phyloP scores from a whole-genome alignment of 1,140 invertebrate species.

The Pseudachorutes palmiensis region DNA sequence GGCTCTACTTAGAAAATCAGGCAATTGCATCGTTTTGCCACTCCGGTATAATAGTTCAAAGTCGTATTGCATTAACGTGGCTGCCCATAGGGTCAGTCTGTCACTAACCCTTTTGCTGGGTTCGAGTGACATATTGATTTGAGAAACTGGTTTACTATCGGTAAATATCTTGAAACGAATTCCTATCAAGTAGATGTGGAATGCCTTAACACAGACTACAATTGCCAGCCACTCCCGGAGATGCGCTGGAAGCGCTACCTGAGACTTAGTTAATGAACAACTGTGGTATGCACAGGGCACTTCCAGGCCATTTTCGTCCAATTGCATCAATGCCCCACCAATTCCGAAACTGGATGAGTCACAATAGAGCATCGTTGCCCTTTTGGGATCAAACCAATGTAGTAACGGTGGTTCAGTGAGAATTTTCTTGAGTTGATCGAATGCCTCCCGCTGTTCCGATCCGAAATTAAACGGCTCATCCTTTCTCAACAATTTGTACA shows the following conservation, averaged over 20 bases:
- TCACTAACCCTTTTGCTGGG: neutral
- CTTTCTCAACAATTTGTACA: neutral
- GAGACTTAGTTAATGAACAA: neutral
- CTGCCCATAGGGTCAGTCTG: neutral
- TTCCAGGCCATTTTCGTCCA: neutral
- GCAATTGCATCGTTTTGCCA: neutral
- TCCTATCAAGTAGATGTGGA: neutral
- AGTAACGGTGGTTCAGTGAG: neutral
- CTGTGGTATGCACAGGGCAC: neutral
- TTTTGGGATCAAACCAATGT: neutral
- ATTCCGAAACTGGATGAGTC: too few species aligned
- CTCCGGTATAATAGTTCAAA: neutral
- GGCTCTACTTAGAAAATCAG: neutral
- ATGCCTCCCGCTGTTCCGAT: neutral
- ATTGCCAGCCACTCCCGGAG: neutral
- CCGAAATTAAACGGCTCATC: neutral
- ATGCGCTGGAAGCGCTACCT: neutral
- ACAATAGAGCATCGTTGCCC: neutral
- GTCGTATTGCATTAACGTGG: too few species aligned
- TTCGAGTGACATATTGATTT: neutral
- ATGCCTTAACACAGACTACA: neutral
- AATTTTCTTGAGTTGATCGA: neutral
- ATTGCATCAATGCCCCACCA: neutral
- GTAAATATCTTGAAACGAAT: neutral
- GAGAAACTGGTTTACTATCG: neutral